These are phyloP conservation scores for Gobio gobio DNA, from an alignment of 2,113 vertebrate species.

Conservation along the genomic window DNA sequence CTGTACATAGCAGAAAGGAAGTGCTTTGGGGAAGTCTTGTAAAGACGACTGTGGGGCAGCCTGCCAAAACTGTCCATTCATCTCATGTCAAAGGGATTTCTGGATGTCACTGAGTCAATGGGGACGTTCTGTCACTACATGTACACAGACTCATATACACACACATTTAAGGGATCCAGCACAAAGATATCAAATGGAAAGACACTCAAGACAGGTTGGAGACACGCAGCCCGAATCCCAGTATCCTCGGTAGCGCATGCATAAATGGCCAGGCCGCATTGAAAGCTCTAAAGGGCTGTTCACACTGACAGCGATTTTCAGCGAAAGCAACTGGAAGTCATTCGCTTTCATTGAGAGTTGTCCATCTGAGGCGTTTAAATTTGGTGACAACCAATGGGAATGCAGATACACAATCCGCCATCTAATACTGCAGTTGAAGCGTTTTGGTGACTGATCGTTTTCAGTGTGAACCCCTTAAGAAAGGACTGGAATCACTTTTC, in stretches of 20 bases:
- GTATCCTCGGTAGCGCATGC: not conserved
- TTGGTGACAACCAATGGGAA: not conserved
- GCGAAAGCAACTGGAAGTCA: not conserved
- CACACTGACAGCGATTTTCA: not conserved
- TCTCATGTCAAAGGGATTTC: conserved; percentile 65
- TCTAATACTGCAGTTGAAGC: not conserved
- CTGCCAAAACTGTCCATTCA: conserved; percentile 65
- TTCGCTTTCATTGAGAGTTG: not conserved
- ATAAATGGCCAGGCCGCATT: not conserved
- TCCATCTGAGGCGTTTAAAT: not conserved
- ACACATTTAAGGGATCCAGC: not conserved
- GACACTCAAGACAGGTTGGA: not conserved
- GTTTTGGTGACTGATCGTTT: not conserved
- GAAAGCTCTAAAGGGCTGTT: not conserved
- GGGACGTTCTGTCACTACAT: conserved; percentile 51
- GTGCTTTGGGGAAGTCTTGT: conserved; percentile 51
- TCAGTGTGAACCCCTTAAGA: conserved; percentile 10
- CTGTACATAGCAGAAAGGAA: conserved; percentile 42
- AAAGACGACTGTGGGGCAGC: conserved; percentile 60
- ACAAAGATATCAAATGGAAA: conserved; percentile 4
- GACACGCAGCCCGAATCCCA: not conserved
- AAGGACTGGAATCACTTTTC: not conserved
- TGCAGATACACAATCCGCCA: not conserved
- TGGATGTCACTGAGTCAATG: conserved; percentile 52
- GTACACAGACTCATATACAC: conserved; percentile 43